A percentile compares a stretch with the other conserved stretches of the same genome.
Evolutionary conservation across 1,140 invertebrate genomes (phyloP).

Genomic region (Gerris buenoi): DNA sequence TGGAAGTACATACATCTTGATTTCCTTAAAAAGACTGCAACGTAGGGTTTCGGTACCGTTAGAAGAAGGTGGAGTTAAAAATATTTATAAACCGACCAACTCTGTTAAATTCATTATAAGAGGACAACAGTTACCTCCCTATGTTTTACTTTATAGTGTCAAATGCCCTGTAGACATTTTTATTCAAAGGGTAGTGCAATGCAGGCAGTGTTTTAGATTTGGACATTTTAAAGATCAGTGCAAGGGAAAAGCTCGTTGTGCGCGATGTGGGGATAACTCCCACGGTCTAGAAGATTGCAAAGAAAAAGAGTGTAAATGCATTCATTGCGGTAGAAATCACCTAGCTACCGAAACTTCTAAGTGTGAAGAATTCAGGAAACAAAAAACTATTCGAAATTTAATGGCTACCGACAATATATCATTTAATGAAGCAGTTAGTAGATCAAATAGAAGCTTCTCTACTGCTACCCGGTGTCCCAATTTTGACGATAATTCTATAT

Average conservation of each 20-base stretch:
- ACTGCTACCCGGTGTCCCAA: background rate
- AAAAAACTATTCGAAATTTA: background rate
- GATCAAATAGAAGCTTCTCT: background rate
- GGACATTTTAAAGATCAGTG: background rate
- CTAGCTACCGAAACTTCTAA: background rate
- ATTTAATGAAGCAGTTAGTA: background rate
- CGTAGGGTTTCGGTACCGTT: too few species aligned
- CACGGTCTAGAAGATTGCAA: background rate
- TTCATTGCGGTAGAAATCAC: background rate
- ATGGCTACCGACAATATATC: background rate
- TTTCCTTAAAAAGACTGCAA: too few species aligned
- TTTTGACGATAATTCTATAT: background rate
- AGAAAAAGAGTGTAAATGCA: background rate
- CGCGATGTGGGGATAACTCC: background rate
- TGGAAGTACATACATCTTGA: too few species aligned
- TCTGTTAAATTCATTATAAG: background rate
- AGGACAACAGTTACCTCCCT: background rate
- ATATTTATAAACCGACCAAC: background rate
- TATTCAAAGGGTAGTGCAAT: background rate
- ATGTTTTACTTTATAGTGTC: background rate
- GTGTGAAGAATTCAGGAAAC: slow-evolving; percentile 26
- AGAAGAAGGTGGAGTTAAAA: too few species aligned
- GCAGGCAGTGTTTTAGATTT: background rate
- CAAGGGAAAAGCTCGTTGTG: background rate
- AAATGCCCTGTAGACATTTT: background rate